These are phyloP conservation scores for Aurelia coerulea DNA, from an alignment of 30 jellyfish, hydroid and myxozoan species.

Conservation along the genomic window DNA sequence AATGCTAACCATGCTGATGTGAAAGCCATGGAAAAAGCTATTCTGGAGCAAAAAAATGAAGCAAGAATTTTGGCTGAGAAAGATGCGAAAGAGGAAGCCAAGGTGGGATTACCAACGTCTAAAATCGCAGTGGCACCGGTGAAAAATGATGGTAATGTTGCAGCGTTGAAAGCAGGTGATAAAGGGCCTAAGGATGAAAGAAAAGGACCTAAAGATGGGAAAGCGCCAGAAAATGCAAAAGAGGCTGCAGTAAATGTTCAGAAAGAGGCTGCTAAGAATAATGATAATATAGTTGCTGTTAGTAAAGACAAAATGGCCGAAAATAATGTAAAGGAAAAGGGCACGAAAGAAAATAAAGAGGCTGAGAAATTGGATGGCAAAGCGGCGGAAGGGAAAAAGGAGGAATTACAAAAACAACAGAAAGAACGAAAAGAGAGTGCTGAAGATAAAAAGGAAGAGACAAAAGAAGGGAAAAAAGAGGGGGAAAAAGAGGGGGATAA, in stretches of 20 bases:
- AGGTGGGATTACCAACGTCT: neutral
- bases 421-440: neutral
- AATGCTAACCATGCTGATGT: neutral
- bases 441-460: neutral
- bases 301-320: neutral
- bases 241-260: slow-evolving; percentile 6
- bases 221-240: neutral
- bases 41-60: neutral
- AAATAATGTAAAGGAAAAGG: neutral
- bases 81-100: neutral
- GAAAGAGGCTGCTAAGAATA: slow-evolving; percentile 1
- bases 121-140: neutral
- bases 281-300: neutral
- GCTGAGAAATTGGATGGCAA: neutral
- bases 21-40: slow-evolving; percentile 3
- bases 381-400: neutral
- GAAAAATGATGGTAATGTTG: neutral
- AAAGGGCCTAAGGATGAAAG: neutral
- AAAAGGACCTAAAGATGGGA: neutral
- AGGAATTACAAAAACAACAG: neutral
- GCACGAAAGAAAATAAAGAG: neutral
- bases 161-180: neutral
- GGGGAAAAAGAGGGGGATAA: neutral
- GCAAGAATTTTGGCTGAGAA: neutral
- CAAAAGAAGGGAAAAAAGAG: neutral